Evolutionary conservation across 2,888 invertebrate genomes (phyloP).

Genomic region (Lysandra coridon): DNA sequence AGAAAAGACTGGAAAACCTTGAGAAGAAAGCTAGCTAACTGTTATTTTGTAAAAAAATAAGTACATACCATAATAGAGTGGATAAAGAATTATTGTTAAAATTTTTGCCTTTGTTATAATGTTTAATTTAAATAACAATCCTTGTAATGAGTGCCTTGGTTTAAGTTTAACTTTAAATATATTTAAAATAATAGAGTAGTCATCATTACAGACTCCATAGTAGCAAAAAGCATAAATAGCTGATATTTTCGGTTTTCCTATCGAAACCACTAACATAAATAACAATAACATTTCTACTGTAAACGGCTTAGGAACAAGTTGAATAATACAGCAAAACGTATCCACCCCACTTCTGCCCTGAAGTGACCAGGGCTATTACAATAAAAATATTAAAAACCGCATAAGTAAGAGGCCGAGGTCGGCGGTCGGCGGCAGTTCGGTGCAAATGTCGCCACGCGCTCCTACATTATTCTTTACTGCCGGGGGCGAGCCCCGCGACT

Average conservation of each 20-base stretch:
- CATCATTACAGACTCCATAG: too few species aligned
- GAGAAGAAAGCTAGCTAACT: not conserved
- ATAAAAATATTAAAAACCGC: conserved; percentile 84
- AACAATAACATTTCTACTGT: too few species aligned
- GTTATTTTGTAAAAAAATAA: not conserved
- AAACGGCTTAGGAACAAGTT: not conserved
- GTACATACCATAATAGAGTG: too few species aligned
- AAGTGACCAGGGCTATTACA: conserved; percentile 77
- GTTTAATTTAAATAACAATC: too few species aligned
- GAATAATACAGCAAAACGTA: conserved; percentile 21
- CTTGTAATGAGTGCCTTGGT: too few species aligned
- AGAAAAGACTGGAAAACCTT: not conserved
- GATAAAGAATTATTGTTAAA: too few species aligned
- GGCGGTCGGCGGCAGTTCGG: conserved; percentile 70
- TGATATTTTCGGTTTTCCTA: too few species aligned
- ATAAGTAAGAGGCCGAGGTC: conserved; percentile 79
- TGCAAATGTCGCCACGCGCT: conserved; percentile 80
- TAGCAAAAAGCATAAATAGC: too few species aligned
- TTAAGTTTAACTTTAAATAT: too few species aligned
- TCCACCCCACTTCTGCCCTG: conserved; percentile 39
- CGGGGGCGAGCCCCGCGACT: conserved; percentile 61
- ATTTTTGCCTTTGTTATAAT: too few species aligned
- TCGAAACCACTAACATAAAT: too few species aligned
- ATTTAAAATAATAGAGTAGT: too few species aligned
- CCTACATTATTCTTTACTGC: conserved; percentile 73